A percentile compares a stretch with the other conserved stretches of the same genome.
Evolutionary conservation across 2,888 invertebrate genomes (phyloP).

Genomic region (Ophonus ardosiacus): DNA sequence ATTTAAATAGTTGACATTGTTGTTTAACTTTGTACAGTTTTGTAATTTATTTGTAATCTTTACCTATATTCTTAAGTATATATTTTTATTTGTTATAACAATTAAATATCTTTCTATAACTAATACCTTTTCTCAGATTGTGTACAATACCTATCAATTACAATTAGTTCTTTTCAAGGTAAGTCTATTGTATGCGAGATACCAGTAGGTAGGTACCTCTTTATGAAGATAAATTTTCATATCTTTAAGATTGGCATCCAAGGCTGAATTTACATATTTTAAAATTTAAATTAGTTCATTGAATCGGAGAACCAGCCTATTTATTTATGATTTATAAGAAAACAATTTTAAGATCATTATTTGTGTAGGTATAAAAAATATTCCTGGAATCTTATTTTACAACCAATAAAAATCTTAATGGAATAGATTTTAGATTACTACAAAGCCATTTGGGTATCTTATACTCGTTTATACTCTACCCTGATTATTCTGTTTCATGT

Average conservation of each 20-base stretch:
- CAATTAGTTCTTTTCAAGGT: conserved; percentile 8
- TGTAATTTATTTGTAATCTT: too few relatives aligned
- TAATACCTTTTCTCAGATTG: not conserved
- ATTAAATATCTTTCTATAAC: too few relatives aligned
- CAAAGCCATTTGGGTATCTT: not conserved
- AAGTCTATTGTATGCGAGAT: conserved; percentile 12
- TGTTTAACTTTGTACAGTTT: too few relatives aligned
- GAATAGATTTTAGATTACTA: not conserved
- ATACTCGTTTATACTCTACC: not conserved
- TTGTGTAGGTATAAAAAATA: not conserved
- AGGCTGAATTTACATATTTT: conserved; percentile 21
- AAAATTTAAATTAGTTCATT: conserved; percentile 34
- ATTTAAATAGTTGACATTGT: too few relatives aligned
- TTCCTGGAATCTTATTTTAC: not conserved
- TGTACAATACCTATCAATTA: not conserved
- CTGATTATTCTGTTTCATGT: conserved; percentile 24
- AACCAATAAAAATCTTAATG: conserved; percentile 11
- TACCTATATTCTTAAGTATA: too few relatives aligned
- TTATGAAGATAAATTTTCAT: not conserved
- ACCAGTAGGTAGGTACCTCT: not conserved
- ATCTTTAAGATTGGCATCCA: conserved; percentile 11
- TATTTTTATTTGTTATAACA: too few relatives aligned
- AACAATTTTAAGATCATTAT: conserved; percentile 21
- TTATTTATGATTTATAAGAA: conserved; percentile 27
- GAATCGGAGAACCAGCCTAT: conserved; percentile 2